Evolutionary conservation across 2,888 invertebrate genomes (phyloP), one percentile per base, ranked within the genome.

Genomic region (Clunio marinus): DNA sequence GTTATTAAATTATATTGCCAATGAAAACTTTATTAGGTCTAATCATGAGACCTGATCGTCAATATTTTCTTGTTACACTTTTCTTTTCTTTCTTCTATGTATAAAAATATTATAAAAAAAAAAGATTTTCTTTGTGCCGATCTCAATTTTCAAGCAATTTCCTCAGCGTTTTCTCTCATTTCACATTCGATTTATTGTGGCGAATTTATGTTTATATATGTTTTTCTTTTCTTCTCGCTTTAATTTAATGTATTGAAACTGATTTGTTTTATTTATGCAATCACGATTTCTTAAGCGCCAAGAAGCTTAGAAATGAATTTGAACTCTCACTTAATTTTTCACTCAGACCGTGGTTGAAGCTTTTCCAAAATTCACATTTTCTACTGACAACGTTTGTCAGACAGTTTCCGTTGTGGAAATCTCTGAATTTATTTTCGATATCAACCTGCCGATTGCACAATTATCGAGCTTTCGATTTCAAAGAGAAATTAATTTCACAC

Each of bases 401-500:
- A 17, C 51, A 5, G 20, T 20, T 51, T 51, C 22, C 22, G 17
- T 51, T 51, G 8, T 51, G 51, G 41, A 41, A 41, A 41, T 41
- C 4, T 41, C 10, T 2, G 41, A 10, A 10, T n/a, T n/a, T n/a
- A n/a, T 58, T n/a, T 35, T n/a, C 35, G 15, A 27, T 46, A 63
- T 46, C 46, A 27, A 7, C 37, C 27, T 25, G 22, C 27, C 25
- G 5, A 46, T 35, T 35, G 20, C 22, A 60, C 20, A 28, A 37
- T 60, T 35, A 37, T 25, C 41, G 15, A 57, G 62, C 46, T 63
- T 63, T 63, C 63, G 63, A 46, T 63, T 63, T 63, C 46, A 46
- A 63, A 63, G 63, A 46, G 63, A 63, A 63, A 63, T 63, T 63
- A 35, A 25, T 60, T 60, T 37, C 51, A 51, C n/a, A 63, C 63